Conservation (phyloP, 2,113 vertebrate species). For the Anolis carolinensis region DNA sequence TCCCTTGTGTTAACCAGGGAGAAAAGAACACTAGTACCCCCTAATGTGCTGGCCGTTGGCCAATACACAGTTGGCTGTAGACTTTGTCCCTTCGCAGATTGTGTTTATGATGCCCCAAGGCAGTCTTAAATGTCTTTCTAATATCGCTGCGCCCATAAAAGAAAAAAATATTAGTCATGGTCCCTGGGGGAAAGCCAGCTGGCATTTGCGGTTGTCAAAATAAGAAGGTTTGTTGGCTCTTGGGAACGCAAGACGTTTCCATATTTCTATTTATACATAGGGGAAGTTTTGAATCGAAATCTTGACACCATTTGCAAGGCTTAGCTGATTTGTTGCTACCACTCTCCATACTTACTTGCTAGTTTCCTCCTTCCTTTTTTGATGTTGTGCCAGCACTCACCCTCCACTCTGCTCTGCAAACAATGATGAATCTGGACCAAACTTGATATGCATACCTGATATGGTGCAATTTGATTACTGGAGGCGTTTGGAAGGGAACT, state of each 20-base stretch:
- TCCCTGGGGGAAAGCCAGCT: background rate
- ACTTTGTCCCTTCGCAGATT: background rate
- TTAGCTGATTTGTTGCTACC: too few species aligned
- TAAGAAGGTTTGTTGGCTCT: background rate
- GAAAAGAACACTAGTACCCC: rapidly evolving
- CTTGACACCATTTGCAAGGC: too few species aligned
- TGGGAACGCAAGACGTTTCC: background rate
- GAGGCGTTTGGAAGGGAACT: too few species aligned
- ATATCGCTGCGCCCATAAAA: background rate
- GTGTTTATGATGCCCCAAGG: background rate
- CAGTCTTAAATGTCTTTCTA: background rate
- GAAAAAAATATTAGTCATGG: background rate
- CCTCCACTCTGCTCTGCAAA: too few species aligned
- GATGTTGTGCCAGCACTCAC: too few species aligned
- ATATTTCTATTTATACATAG: background rate
- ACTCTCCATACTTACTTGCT: too few species aligned
- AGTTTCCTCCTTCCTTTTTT: too few species aligned
- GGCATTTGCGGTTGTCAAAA: background rate
- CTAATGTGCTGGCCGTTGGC: background rate
- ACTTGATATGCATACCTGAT: too few species aligned
- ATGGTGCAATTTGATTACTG: too few species aligned
- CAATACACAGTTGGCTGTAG: background rate
- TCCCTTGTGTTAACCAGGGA: background rate
- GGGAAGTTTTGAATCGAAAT: background rate
- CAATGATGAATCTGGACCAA: too few species aligned